These are phyloP conservation scores for Papilio machaon DNA, from an alignment of 1,140 invertebrate species.

Conservation along the genomic window DNA sequence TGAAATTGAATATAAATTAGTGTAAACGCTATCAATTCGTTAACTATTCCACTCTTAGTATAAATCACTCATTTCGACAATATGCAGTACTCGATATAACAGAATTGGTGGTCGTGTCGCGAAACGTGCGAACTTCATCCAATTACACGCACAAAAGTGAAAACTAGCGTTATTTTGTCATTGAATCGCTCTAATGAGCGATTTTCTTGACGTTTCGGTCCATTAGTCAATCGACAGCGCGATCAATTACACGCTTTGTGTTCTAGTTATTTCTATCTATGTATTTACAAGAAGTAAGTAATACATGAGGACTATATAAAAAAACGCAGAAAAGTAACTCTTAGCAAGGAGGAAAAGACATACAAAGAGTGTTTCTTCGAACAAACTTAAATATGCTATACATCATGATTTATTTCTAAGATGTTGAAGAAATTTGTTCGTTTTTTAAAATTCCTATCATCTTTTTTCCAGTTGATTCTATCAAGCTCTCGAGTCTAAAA, in stretches of 20 bases:
- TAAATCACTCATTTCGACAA: slow-evolving; percentile 8
- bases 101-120: neutral
- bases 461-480: neutral
- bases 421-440: no score
- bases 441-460: no score
- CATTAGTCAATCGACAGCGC: slow-evolving; percentile 29
- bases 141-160: slow-evolving; percentile 27
- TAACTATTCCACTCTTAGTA: neutral
- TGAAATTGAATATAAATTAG: neutral
- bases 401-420: no score
- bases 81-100: neutral
- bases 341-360: no score
- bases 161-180: slow-evolving; percentile 33
- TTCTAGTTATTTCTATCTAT: no score
- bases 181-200: slow-evolving; percentile 28
- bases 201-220: slow-evolving; percentile 17
- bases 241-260: neutral
- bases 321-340: no score
- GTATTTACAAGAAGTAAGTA: no score
- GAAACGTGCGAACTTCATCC: slow-evolving; percentile 16
- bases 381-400: no score
- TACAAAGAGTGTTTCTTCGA: no score
- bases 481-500: neutral
- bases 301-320: no score
- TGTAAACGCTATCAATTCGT: neutral